phyloP scores from a whole-genome alignment of 2,797 vertebrate species.

The Gymnoscopelus microlampas region DNA sequence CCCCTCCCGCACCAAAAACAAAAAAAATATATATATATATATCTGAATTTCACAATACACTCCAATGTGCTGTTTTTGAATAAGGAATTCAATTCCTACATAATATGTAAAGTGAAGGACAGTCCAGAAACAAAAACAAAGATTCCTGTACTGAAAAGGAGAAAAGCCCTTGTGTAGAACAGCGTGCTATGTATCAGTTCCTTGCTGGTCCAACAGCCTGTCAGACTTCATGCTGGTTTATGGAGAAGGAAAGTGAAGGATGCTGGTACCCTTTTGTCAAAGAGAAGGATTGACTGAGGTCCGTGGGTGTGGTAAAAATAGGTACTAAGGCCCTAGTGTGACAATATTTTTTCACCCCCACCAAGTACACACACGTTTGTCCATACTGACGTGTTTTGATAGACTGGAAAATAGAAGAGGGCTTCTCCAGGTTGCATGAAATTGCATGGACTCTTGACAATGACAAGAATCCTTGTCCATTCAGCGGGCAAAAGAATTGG shows the following conservation, averaged over 20 bases:
- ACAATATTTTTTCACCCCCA: slow-evolving; percentile 19
- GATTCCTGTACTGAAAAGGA: slow-evolving; percentile 22
- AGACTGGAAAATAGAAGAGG: neutral
- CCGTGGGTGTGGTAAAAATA: slow-evolving; percentile 28
- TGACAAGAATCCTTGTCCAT: slow-evolving; percentile 12
- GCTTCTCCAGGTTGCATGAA: neutral
- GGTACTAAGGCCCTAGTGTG: slow-evolving; percentile 18
- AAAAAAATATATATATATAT: too few relatives aligned
- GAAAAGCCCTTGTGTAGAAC: slow-evolving; percentile 48
- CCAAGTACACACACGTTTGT: slow-evolving; percentile 21
- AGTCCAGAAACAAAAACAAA: neutral
- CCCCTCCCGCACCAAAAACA: too few relatives aligned
- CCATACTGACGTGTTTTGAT: slow-evolving; percentile 4
- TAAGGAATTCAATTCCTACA: slow-evolving; percentile 11
- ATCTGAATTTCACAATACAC: slow-evolving; percentile 37
- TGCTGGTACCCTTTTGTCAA: slow-evolving; percentile 54
- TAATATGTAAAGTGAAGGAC: neutral
- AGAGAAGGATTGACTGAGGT: slow-evolving; percentile 24
- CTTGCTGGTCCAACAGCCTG: slow-evolving; percentile 32
- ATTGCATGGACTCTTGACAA: neutral
- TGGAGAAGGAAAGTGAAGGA: slow-evolving; percentile 52
- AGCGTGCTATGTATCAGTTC: neutral
- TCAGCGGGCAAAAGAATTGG: neutral
- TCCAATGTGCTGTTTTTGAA: slow-evolving; percentile 27
- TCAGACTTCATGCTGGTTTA: slow-evolving; percentile 44